Conservation (phyloP, 2,113 vertebrate species). For the Salvelinus sp. region DNA sequence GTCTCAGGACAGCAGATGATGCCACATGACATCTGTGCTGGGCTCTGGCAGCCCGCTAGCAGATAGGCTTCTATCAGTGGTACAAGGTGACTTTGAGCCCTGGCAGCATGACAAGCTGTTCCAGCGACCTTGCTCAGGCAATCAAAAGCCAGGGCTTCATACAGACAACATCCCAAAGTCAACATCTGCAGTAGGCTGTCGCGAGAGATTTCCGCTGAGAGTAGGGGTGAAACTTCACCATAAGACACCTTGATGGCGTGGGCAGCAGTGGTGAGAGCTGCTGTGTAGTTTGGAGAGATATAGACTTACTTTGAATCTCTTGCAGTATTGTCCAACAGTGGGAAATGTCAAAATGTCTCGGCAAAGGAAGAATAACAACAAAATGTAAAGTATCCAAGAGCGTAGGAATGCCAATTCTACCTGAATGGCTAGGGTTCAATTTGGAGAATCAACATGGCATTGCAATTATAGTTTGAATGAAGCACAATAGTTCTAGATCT, state of each 20-base stretch:
- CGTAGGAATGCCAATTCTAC: too few species aligned
- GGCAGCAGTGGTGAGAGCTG: conserved; percentile 1
- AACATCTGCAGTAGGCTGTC: conserved; percentile 31
- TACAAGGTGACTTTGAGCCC: conserved; percentile 46
- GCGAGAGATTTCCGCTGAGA: conserved; percentile 13
- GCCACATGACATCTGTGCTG: conserved; percentile 40
- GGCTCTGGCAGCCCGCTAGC: conserved; percentile 27
- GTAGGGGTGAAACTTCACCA: conserved; percentile 24
- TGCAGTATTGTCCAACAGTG: neutral
- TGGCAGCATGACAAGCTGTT: conserved; percentile 40
- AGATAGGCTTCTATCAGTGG: conserved; percentile 34
- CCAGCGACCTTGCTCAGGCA: conserved; percentile 30
- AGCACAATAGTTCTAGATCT: neutral
- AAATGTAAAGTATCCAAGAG: too few species aligned
- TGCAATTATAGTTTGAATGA: neutral
- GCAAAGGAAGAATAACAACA: neutral
- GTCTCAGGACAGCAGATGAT: conserved; percentile 32
- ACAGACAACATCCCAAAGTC: conserved; percentile 23
- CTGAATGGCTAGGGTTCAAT: neutral
- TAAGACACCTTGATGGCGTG: conserved; percentile 19
- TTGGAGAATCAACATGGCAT: neutral
- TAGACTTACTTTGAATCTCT: neutral
- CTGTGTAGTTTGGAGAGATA: neutral
- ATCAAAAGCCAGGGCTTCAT: conserved; percentile 40
- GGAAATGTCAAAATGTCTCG: neutral